phyloP scores from a whole-genome alignment of 2,888 invertebrate species.

The Cephus rjabovi region DNA sequence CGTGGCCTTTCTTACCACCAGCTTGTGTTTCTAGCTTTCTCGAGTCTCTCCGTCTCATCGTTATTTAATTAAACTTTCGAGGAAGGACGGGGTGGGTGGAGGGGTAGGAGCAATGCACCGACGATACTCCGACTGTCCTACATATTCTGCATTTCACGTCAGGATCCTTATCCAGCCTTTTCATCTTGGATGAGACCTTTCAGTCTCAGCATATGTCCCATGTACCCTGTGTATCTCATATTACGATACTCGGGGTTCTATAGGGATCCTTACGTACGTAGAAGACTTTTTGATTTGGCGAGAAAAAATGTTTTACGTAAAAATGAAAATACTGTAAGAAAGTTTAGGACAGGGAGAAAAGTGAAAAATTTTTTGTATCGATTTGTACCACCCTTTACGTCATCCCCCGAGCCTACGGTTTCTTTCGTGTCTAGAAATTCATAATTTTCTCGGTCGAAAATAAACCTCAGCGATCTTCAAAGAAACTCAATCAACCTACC shows the following conservation, averaged over 20 bases:
- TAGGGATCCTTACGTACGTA: background rate
- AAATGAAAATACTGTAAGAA: no score
- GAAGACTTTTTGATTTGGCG: no score
- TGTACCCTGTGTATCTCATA: background rate
- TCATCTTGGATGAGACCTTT: background rate
- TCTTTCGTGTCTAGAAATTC: background rate
- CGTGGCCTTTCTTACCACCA: slow-evolving; percentile 42
- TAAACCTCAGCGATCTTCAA: slow-evolving; percentile 21
- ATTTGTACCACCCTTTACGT: background rate
- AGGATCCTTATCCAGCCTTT: background rate
- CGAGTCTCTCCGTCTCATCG: slow-evolving; percentile 25
- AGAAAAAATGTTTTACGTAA: no score
- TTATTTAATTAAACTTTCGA: slow-evolving; percentile 62
- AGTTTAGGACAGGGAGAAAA: no score
- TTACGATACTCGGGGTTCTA: background rate
- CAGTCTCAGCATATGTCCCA: background rate
- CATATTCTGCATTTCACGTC: background rate
- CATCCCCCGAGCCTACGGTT: background rate
- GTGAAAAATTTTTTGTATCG: background rate
- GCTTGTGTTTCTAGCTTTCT: slow-evolving; percentile 50
- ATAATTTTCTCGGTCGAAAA: background rate
- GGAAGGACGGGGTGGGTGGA: slow-evolving; percentile 21
- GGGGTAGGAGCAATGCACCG: background rate
- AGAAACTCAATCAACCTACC: slow-evolving; percentile 35
- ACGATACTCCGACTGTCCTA: slow-evolving; percentile 14